Base-by-base conservation (phyloP, 2,797 vertebrate species). In the Triplophysa bombifrons region DNA sequence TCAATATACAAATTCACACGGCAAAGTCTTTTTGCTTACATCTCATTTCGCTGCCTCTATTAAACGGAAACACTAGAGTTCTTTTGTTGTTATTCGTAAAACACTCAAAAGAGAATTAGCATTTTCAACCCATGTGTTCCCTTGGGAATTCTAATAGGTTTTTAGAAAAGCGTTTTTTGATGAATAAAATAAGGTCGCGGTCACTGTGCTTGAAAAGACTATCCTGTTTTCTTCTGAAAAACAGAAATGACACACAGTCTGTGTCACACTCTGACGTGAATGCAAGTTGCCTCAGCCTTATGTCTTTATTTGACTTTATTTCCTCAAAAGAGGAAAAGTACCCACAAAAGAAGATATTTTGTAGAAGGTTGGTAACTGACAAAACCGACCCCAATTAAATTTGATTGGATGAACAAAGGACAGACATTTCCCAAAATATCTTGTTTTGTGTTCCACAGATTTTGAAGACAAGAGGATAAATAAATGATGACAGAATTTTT, bases 21-120 rank as follows among this genome's bases (percentile, higher is more conserved):
- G 69, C 65, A 74, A 12, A 63, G 72, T 71, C 41, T 58, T 74
- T 44, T 68, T 55, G 14, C 22, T 68, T 17, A 9, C 66, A 17
- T 22, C 41, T 61, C n/a, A 22, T 77, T 69, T 77, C 17, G 65
- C 53, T 50, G 41, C 41, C 27, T 61, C 19, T 60, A 13, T 8
- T 3, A 77, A 77, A 60, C 61, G 44, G 41, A 13, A 76, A 61
- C 41, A 50, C 16, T n/a, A 27, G 58, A 16, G 22, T 13, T 60
- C 25, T 7, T 61, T 25, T 27, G 58, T 63, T 63, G 14, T 27
- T 63, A 63, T 30, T 34, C 14, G 7, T 63, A 3, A 34, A 63
- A 63, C 60, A 63, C 25, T 13, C 58, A 7, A 25, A 58, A 14
- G 60, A 34, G 14, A 17, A 63, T 63, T 63, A 7, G 25, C 60